Evolutionary conservation across 2,797 vertebrate genomes (phyloP), one percentile per base, ranked within the genome.

Genomic region (Petrocephalus sullivani): DNA sequence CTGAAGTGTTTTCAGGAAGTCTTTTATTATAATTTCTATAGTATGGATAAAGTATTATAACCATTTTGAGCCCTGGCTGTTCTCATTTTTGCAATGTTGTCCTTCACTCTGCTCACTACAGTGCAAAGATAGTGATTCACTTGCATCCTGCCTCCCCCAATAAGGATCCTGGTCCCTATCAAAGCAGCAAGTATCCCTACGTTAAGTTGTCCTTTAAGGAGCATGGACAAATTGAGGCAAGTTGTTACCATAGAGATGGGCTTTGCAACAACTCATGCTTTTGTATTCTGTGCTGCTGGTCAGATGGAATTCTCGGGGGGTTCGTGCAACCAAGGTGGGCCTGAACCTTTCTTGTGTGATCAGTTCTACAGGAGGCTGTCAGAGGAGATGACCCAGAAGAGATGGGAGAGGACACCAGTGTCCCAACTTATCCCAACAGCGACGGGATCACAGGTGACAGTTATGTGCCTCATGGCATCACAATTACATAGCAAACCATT

Each of bases 131-230:
- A 92, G 97, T 99, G 16, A 95, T 98, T 90, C 98, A 99, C 93
- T 96, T 99, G 89, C 96, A 99, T 88, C 94, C 97, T 37, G 60
- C 91, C 61, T 89, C 96, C 91, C 90, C 95, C 64, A 97, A 96
- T 94, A 99, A 97, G 93, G 98, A 99, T 37, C 97, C 97, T 12
- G 98, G 98, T 33, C 98, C 98, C 0, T 98, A 98, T 92, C 98
- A 99, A 93, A 95, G 94, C 82, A 99, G 98, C 96, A 98, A 97
- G 92, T 98, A 95, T 89, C 96, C 98, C 78, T 97, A 96, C 78
- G 95, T 99, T 92, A 99, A 98, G 90, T 94, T 99, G 90, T 99
- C 98, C 87, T 99, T 99, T 94, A 98, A 97, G 94, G 98, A 99
- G 89, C 98, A 99, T 89, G 98, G 98, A 1, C 98, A 99, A 94